Evolutionary conservation across 2,113 vertebrate genomes (phyloP).

Genomic region (Lepus americanus): DNA sequence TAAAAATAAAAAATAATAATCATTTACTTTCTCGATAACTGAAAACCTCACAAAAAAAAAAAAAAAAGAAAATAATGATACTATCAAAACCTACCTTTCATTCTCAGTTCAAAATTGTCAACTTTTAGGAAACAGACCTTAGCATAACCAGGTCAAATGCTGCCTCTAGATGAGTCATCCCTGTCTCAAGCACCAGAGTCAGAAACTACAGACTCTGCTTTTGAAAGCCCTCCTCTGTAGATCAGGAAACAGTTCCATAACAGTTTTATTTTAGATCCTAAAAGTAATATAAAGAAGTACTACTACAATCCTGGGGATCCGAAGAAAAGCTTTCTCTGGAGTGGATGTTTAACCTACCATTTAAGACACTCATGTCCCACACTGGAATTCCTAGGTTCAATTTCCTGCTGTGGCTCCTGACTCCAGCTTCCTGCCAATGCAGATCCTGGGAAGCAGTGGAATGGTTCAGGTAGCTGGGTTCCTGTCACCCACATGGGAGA

Average conservation of each 20-base stretch:
- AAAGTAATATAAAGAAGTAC: conserved; percentile 4
- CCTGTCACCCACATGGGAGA: too few relatives aligned
- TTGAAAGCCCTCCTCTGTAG: neutral
- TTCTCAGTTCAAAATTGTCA: conserved; percentile 47
- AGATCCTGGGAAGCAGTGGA: too few relatives aligned
- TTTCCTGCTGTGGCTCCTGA: too few relatives aligned
- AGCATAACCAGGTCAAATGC: neutral
- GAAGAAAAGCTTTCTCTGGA: neutral
- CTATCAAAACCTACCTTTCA: neutral
- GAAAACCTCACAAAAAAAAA: too few relatives aligned
- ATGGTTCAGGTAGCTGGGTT: too few relatives aligned
- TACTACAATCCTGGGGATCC: neutral
- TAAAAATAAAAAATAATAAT: too few relatives aligned
- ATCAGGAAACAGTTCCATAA: neutral
- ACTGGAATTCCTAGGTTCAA: too few relatives aligned
- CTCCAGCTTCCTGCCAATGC: too few relatives aligned
- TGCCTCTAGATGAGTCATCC: neutral
- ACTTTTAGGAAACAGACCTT: conserved; percentile 13
- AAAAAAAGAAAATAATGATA: too few relatives aligned
- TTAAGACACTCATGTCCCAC: too few relatives aligned
- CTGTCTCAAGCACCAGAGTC: neutral
- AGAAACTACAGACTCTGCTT: neutral
- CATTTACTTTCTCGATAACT: too few relatives aligned
- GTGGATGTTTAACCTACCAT: too few relatives aligned
- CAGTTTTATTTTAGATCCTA: neutral